Evolutionary conservation across 2,797 vertebrate species (phyloP).

Genomic region (Danio choprae): DNA sequence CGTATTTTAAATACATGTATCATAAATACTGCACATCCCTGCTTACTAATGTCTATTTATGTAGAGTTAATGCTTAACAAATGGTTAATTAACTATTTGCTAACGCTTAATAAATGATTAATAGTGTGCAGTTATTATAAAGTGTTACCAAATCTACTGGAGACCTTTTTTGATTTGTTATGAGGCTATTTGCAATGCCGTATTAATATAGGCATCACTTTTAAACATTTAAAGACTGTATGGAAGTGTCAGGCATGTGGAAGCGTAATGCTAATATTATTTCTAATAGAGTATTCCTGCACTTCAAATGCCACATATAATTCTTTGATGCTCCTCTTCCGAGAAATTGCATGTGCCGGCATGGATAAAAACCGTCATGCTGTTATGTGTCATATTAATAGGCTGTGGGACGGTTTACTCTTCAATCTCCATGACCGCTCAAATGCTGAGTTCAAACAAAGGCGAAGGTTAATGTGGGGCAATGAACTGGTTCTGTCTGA

Average conservation of each 20-base stretch:
- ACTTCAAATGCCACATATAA: background rate
- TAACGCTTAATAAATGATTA: no score
- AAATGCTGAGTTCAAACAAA: background rate
- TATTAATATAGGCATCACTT: background rate
- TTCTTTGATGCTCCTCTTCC: background rate
- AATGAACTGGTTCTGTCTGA: background rate
- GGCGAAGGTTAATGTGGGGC: background rate
- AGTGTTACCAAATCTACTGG: no score
- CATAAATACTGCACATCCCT: no score
- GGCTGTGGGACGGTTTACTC: background rate
- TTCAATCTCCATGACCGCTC: background rate
- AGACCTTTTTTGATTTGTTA: background rate
- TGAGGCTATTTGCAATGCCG: background rate
- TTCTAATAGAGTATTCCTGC: slow-evolving; percentile 4
- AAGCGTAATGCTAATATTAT: background rate
- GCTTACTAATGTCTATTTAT: no score
- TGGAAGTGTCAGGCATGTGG: background rate
- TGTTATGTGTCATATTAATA: slow-evolving; percentile 5
- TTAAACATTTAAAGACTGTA: background rate
- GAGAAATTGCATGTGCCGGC: background rate
- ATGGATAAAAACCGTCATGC: slow-evolving; percentile 8
- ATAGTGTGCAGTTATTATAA: no score
- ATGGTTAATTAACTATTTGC: no score
- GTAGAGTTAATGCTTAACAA: no score
- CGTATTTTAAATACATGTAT: no score